phyloP scores from a whole-genome alignment of 2,113 vertebrate species.

The Oreamnos americanus region DNA sequence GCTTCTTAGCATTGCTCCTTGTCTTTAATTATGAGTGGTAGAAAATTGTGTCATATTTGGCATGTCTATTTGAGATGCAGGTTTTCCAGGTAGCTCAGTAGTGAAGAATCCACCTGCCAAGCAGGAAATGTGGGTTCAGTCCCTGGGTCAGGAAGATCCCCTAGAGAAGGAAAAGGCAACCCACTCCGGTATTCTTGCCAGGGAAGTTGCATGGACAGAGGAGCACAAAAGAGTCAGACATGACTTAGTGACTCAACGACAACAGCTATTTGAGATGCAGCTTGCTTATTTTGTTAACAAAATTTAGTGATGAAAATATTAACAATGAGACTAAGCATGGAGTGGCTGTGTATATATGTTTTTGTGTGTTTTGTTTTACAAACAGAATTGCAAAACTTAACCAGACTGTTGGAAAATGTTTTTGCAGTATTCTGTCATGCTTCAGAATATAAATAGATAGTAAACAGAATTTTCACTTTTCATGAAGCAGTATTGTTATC shows the following conservation, averaged over 20 bases:
- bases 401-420: neutral
- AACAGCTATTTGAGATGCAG: neutral
- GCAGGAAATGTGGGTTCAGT: neutral
- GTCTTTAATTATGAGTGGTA: neutral
- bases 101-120: neutral
- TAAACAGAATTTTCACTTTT: neutral
- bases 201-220: neutral
- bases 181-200: neutral
- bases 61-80: neutral
- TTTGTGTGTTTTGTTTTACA: neutral
- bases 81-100: neutral
- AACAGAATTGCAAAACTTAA: slow-evolving; percentile 7
- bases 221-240: neutral
- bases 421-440: neutral
- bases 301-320: slow-evolving; percentile 41
- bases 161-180: neutral
- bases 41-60: slow-evolving; percentile 15
- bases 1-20: neutral
- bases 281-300: slow-evolving; percentile 14
- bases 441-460: slow-evolving; percentile 18
- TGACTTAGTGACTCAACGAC: neutral
- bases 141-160: neutral
- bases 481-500: neutral
- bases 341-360: neutral
- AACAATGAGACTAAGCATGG: neutral